Base-by-base conservation (phyloP, 2,888 invertebrate genomes). In the Cheilosia pagana region DNA sequence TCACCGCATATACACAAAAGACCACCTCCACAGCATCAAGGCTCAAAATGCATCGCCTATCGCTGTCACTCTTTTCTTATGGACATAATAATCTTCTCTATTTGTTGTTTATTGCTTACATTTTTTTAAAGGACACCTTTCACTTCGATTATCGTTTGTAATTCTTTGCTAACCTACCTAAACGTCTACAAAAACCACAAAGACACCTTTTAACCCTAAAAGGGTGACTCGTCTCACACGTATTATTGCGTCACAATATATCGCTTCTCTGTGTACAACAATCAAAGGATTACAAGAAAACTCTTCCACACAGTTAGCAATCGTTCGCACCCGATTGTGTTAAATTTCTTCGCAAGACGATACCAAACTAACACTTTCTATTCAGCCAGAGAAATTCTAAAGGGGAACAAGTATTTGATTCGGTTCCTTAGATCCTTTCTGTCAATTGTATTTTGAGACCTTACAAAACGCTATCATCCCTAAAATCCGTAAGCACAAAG, bases 141-240 rank as follows among this genome's bases (percentile, higher is more conserved):
- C 31, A 45, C 21, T 10, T 28, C 21, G 12, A 19, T 14, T 21
- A 63, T 48, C 14, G 23, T 23, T 48, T 48, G 19, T 21, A 28
- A 63, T 50, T 31, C 35, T 52, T 48, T 39, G 39, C 23, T 8
- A 52, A 21, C 50, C 21, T 39, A 35, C 21, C 25, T 19, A 50
- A 25, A 35, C 57, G 8, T 39, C n/a, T 21, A 48, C 23, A 55
- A 55, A 39, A 53, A n/a, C 78, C 67, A 82, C 68, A 85, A 67
- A 70, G 41, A 67, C 74, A 85, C 79, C 62, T 70, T 81, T 81
- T 75, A 79, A 74, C 74, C 83, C 74, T 71, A 75, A 74, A 70
- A 63, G 62, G 74, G 74, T 79, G 68, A 57, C 67, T 72, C 21
- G 16, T 60, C 31, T 43, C 23, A 59, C 63, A 19, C 21, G 16